Percentiles rank a stretch among this genome's conserved stretches.
These are phyloP conservation scores for Brienomyrus longianalis DNA, from an alignment of 2,113 vertebrate genomes.

Conservation along the genomic window DNA sequence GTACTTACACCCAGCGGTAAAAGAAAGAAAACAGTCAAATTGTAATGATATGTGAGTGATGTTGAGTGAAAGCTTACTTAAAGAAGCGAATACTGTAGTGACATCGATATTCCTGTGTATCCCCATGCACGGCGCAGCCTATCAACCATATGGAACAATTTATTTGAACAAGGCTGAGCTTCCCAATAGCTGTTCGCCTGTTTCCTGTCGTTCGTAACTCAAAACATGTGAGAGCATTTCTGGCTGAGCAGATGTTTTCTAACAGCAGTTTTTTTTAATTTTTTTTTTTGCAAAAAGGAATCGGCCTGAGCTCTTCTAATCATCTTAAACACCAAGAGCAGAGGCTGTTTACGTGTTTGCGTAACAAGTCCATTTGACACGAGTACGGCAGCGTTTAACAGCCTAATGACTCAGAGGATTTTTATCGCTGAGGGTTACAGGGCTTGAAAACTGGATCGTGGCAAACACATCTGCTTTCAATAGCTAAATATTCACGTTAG, in stretches of 20 bases:
- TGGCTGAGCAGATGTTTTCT: slow-evolving; percentile 34
- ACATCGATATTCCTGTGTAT: background rate
- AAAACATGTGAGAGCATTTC: slow-evolving; percentile 14
- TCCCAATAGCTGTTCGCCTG: slow-evolving; percentile 26
- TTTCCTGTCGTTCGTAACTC: slow-evolving; percentile 19
- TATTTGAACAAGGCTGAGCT: slow-evolving; percentile 13
- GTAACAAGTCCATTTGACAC: slow-evolving; percentile 3
- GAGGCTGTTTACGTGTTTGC: slow-evolving; percentile 16
- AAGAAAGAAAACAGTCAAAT: background rate
- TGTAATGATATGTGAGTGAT: background rate
- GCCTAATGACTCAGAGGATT: background rate
- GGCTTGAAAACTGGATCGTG: background rate
- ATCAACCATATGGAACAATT: slow-evolving; percentile 3
- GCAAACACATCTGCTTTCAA: slow-evolving; percentile 16
- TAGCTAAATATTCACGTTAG: slow-evolving; percentile 5
- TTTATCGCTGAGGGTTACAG: background rate
- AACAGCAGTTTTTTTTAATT: background rate
- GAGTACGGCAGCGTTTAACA: slow-evolving; percentile 12
- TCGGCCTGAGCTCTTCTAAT: slow-evolving; percentile 13
- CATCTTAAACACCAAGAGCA: slow-evolving; percentile 10
- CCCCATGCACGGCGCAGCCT: background rate
- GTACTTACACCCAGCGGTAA: background rate
- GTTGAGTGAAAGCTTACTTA: background rate
- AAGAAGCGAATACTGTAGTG: background rate
- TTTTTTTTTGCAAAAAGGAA: background rate